phyloP scores from a whole-genome alignment of 2,113 vertebrate species.

The Triplophysa siluroides region DNA sequence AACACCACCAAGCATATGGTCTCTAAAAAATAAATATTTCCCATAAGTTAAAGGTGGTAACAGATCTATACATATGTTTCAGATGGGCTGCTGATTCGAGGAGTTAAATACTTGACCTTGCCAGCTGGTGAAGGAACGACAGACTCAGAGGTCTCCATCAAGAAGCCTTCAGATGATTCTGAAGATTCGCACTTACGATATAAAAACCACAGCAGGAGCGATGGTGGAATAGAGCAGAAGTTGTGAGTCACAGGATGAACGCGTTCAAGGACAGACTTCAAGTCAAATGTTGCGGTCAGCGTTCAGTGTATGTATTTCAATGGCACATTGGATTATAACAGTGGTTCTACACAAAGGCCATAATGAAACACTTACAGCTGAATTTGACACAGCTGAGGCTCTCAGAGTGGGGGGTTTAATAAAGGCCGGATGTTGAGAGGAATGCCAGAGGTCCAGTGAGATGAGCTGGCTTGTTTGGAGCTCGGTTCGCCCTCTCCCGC shows the following conservation, averaged over 20 bases:
- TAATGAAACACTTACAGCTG: neutral
- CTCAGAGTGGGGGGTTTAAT: neutral
- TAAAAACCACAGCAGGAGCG: slow-evolving; percentile 37
- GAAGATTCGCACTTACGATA: slow-evolving; percentile 37
- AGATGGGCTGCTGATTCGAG: slow-evolving; percentile 13
- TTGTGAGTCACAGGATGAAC: neutral
- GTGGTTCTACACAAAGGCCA: neutral
- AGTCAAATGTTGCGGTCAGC: no score
- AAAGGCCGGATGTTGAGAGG: slow-evolving; percentile 61
- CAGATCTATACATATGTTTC: slow-evolving; percentile 44
- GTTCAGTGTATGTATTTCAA: neutral
- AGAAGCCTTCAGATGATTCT: slow-evolving; percentile 36
- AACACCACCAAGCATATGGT: slow-evolving; percentile 21
- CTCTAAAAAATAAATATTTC: slow-evolving; percentile 23
- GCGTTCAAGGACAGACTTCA: neutral
- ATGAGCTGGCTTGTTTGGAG: slow-evolving; percentile 52
- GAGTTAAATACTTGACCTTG: slow-evolving; percentile 60
- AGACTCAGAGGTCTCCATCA: slow-evolving; percentile 53
- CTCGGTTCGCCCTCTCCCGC: slow-evolving; percentile 49
- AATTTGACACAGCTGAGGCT: neutral
- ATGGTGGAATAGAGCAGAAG: neutral
- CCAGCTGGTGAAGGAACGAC: slow-evolving; percentile 59
- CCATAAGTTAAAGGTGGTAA: slow-evolving; percentile 20
- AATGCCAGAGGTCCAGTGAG: slow-evolving; percentile 60
- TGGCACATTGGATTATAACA: neutral